Conservation (phyloP, 64 coral and sea anemone species). For the Dendrophyllia cribrosa region DNA sequence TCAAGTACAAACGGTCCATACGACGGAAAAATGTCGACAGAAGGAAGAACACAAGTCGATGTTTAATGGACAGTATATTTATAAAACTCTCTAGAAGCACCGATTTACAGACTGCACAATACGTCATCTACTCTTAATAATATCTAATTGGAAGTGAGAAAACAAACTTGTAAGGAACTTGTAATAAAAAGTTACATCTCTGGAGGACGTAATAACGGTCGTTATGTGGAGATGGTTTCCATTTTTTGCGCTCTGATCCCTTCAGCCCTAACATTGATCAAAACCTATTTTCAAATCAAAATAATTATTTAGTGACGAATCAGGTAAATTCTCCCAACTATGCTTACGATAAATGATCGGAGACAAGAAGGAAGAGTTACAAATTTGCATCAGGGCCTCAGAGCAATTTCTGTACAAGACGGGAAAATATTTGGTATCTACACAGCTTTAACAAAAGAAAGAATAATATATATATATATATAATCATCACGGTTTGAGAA, state of each 20-base stretch:
- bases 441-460: background rate
- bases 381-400: background rate
- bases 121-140: background rate
- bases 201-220: background rate
- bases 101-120: conserved; percentile 13
- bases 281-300: background rate
- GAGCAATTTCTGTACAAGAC: background rate
- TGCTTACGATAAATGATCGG: background rate
- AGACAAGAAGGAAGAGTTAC: background rate
- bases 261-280: background rate
- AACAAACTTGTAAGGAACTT: background rate
- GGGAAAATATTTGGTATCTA: background rate
- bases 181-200: conserved; percentile 28
- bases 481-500: background rate
- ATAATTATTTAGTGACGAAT: background rate
- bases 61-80: conserved; percentile 42
- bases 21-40: too few relatives aligned
- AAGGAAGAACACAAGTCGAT: background rate
- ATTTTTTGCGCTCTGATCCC: background rate
- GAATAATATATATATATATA: background rate
- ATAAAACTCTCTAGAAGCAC: conserved; percentile 17
- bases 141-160: background rate
- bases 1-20: too few relatives aligned
- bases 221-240: background rate
- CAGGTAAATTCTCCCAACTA: background rate